Base-by-base conservation (phyloP, 1,140 invertebrate species). In the Drosophila kanapiae region DNA sequence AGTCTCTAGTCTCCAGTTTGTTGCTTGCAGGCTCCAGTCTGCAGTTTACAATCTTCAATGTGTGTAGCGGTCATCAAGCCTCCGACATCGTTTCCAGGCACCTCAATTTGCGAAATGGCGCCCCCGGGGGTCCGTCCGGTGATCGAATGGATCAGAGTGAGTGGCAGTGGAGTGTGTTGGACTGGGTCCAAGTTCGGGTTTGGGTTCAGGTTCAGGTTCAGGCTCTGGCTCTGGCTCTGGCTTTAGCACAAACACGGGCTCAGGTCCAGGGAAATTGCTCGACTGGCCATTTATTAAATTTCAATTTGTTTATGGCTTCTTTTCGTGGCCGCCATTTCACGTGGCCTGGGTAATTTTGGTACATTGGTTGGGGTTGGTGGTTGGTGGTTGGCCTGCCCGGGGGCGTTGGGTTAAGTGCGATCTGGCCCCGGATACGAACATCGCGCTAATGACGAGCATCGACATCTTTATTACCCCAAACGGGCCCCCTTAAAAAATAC, bases 291-390 rank as follows among this genome's bases (percentile, higher is more conserved):
- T 80, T 80, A 80, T 65, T 74, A 59, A 80, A 80, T 79, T 79
- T 80, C 76, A 79, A 79, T 79, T 79, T 79, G 77, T 64, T 80
- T 79, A 78, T 79, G 67, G 54, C 67, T 59, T 51, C 67, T 49
- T 70, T 72, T 72, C 69, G 69, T 72, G 69, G 69, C 67, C 67
- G 67, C 68, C 64, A 70, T 70, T 71, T 70, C 48, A 70, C 68
- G 49, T 70, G 11, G 33, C 33, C 42, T 8, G 5, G 23, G 13
- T 42, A 72, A 72, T 72, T 72, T 59, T 18, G 31, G 37, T 23
- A 29, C 53, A 38, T 57, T n/a, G 35, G 54, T 33, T 51, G 11
- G 14, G 48, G 27, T 16, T 27, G 13, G 23, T 13, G 13, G 16
- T 23, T 37, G 29, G 4, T 33, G 14, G 0, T 33, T 43, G 29